Percentiles rank a stretch among this genome's conserved stretches.
phyloP scores from a whole-genome alignment of 92 coral and sea anemone genomes.

The Bergia sp. region DNA sequence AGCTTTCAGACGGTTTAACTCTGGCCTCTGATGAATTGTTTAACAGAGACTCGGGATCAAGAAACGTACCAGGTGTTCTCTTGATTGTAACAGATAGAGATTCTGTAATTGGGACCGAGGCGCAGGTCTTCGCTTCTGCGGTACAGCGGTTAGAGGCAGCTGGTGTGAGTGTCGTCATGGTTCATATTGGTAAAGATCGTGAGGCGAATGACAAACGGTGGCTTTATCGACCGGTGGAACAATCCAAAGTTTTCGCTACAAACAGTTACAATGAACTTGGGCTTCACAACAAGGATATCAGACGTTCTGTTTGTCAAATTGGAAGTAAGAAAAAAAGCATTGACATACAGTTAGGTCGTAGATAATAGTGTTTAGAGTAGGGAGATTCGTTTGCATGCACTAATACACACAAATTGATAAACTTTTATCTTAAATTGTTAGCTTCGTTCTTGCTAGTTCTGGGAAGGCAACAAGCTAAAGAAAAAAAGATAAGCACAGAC shows the following conservation, averaged over 20 bases:
- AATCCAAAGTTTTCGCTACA: neutral
- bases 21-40: conserved; percentile 5
- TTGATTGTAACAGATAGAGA: conserved; percentile 9
- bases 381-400: too few species aligned
- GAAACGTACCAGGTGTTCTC: conserved; percentile 13
- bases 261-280: conserved; percentile 19
- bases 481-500: too few species aligned
- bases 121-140: neutral
- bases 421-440: too few species aligned
- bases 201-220: neutral
- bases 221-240: conserved; percentile 1
- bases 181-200: neutral
- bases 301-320: neutral
- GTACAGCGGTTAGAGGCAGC: neutral
- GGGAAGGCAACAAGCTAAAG: too few species aligned
- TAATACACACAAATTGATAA: too few species aligned
- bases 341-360: neutral
- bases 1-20: conserved; percentile 3
- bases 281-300: conserved; percentile 3
- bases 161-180: neutral
- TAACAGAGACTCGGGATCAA: conserved; percentile 8
- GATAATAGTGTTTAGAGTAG: too few species aligned
- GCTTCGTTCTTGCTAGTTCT: too few species aligned
- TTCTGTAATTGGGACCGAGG: neutral
- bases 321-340: neutral